Evolutionary conservation across 1,140 invertebrate genomes (phyloP).

Genomic region (Bombus sylvicola): DNA sequence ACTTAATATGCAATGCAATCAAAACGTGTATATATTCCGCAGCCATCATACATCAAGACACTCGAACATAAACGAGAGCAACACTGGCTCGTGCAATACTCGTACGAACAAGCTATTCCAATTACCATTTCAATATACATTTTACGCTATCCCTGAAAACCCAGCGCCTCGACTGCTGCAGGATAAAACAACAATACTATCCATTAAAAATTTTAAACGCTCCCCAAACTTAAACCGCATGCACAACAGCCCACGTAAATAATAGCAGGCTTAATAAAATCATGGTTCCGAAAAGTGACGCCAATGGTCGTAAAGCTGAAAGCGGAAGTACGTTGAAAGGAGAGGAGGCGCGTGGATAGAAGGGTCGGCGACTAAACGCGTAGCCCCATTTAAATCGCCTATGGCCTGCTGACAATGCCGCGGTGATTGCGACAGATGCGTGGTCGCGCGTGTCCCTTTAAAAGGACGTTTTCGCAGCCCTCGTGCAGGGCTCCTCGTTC

Average conservation of each 20-base stretch:
- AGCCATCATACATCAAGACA: background rate
- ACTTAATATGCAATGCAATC: no score
- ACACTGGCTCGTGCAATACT: background rate
- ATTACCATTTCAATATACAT: background rate
- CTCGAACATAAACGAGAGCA: background rate
- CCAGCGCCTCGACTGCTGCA: no score
- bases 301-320: conserved; percentile 4
- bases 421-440: conserved; percentile 69
- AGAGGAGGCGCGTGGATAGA: background rate
- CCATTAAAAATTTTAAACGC: background rate
- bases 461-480: conserved; percentile 65
- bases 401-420: conserved; percentile 63
- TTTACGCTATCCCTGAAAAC: background rate
- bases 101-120: background rate
- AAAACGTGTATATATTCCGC: no score
- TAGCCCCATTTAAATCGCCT: conserved; percentile 63
- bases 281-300: background rate
- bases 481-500: conserved; percentile 39
- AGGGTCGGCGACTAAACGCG: background rate
- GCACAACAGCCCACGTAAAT: background rate
- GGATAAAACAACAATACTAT: background rate
- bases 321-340: conserved; percentile 25
- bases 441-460: conserved; percentile 65
- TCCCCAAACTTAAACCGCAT: no score
- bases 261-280: background rate